Evolutionary conservation across 1,140 invertebrate species (phyloP).

Genomic region (Agrilus planipennis): DNA sequence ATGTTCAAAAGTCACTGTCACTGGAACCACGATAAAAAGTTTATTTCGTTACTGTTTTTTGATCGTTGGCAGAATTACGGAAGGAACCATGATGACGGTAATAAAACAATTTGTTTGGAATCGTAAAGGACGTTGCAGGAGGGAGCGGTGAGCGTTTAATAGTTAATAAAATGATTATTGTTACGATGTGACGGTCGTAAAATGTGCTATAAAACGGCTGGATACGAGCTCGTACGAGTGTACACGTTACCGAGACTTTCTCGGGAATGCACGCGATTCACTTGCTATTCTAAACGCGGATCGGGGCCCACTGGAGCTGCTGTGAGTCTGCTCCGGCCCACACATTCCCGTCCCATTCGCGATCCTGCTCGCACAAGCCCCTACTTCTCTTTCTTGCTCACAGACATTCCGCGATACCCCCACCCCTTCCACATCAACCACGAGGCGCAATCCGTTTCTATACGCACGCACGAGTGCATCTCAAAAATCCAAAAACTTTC

Average conservation of each 20-base stretch:
- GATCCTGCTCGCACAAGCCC: conserved; percentile 19
- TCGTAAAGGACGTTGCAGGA: too few species aligned
- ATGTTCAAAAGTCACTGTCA: too few species aligned
- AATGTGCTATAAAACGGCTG: conserved; percentile 26
- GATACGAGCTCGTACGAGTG: conserved; percentile 15
- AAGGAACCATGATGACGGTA: too few species aligned
- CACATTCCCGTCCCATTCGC: conserved; percentile 34
- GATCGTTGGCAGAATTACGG: too few species aligned
- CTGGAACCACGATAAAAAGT: too few species aligned
- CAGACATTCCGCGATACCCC: conserved; percentile 11
- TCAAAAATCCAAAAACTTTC: too few species aligned
- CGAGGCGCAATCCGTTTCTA: conserved; percentile 5
- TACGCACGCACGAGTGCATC: conserved; percentile 2
- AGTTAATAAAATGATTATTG: conserved; percentile 30
- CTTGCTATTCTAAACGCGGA: conserved; percentile 29
- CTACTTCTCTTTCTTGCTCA: conserved; percentile 17
- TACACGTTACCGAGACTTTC: conserved; percentile 24
- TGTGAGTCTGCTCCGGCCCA: conserved; percentile 30
- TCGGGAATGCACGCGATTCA: conserved; percentile 28
- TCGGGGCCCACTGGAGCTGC: conserved; percentile 32
- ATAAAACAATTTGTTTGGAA: too few species aligned
- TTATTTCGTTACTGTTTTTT: too few species aligned
- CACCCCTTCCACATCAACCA: conserved; percentile 10
- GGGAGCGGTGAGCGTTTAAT: conserved; percentile 14
- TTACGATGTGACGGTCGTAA: conserved; percentile 27